Percentiles rank a stretch among this genome's conserved stretches.
Evolutionary conservation across 2,888 invertebrate genomes (phyloP).

Genomic region (Poecilobothrus nobilitatus): DNA sequence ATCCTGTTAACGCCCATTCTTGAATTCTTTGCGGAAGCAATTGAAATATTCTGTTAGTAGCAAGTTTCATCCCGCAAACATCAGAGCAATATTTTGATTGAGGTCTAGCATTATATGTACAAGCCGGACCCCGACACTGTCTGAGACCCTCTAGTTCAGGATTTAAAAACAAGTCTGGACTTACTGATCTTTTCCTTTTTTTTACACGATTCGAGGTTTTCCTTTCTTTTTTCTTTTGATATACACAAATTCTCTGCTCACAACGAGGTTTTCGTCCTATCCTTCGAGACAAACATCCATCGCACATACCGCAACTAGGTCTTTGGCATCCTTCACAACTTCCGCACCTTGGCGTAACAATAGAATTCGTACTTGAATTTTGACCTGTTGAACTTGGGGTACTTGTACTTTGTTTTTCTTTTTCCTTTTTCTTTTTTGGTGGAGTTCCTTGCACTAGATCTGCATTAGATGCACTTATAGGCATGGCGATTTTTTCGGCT

Average conservation of each 20-base stretch:
- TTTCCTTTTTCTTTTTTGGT: conserved; percentile 27
- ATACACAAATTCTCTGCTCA: conserved; percentile 46
- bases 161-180: conserved; percentile 39
- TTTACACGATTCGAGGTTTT: conserved; percentile 30
- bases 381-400: not conserved
- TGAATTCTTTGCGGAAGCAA: conserved; percentile 84
- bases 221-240: conserved; percentile 31
- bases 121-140: conserved; percentile 90
- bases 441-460: conserved; percentile 10
- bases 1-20: conserved; percentile 83
- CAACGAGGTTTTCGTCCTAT: conserved; percentile 46
- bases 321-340: conserved; percentile 62
- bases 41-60: conserved; percentile 74
- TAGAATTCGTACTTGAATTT: conserved; percentile 24
- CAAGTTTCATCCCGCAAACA: conserved; percentile 81
- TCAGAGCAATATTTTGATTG: conserved; percentile 91
- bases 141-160: conserved; percentile 54
- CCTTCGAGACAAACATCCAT: conserved; percentile 35
- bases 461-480: conserved; percentile 20
- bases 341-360: conserved; percentile 54
- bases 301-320: conserved; percentile 40
- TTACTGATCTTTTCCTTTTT: conserved; percentile 34
- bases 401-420: conserved; percentile 21
- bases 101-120: conserved; percentile 64
- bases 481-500: conserved; percentile 30